Evolutionary conservation across 1,140 invertebrate species (phyloP).

Genomic region (Octopus sinensis): DNA sequence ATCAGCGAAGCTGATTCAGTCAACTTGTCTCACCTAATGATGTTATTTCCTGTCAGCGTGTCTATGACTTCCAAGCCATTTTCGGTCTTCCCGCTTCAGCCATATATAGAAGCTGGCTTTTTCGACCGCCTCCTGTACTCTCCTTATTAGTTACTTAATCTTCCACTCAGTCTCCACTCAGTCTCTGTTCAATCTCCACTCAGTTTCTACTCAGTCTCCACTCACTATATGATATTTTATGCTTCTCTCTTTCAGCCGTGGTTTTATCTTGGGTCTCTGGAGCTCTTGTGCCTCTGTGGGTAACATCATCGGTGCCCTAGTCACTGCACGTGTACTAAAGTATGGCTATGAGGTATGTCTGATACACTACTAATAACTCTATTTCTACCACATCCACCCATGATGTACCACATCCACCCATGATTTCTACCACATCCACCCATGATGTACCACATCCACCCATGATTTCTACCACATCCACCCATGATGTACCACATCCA

Average conservation of each 20-base stretch:
- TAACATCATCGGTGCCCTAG: constrained; percentile 60
- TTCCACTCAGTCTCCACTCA: too few species aligned
- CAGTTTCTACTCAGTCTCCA: too few species aligned
- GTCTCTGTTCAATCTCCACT: too few species aligned
- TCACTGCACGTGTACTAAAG: constrained; percentile 55
- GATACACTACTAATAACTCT: neutral
- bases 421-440: neutral
- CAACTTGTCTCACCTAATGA: too few species aligned
- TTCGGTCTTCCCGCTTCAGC: too few species aligned
- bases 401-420: neutral
- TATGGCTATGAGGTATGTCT: constrained; percentile 59
- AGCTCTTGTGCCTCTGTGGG: constrained; percentile 61
- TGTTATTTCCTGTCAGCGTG: too few species aligned
- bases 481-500: neutral
- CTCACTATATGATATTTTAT: too few species aligned
- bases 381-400: neutral
- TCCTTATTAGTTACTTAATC: too few species aligned
- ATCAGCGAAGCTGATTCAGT: too few species aligned
- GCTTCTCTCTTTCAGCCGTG: constrained; percentile 50
- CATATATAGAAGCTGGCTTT: too few species aligned
- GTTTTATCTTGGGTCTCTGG: constrained; percentile 60
- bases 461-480: neutral
- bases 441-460: neutral
- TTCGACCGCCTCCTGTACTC: too few species aligned
- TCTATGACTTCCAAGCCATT: too few species aligned